A percentile compares a stretch with the other conserved stretches of the same genome.
Evolutionary conservation across 2,888 invertebrate genomes (phyloP).

Genomic region (Melieria crassipennis): DNA sequence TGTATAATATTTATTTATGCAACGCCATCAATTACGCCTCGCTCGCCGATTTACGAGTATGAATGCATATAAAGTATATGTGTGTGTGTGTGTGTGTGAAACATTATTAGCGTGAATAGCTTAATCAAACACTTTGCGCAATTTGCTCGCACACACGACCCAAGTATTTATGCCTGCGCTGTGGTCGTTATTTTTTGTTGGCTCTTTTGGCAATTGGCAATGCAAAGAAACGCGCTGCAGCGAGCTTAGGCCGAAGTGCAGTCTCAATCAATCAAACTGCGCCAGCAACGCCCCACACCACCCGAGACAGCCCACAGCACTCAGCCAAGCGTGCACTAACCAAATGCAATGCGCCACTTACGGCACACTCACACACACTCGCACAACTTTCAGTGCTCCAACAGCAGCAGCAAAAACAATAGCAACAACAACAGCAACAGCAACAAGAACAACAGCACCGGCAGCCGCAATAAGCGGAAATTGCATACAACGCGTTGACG

Average conservation of each 20-base stretch:
- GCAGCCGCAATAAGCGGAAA: constrained; percentile 43
- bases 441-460: constrained; percentile 1
- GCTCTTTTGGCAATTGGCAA: constrained; percentile 22
- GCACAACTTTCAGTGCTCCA: neutral
- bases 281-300: constrained; percentile 30
- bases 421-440: neutral
- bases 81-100: constrained; percentile 26
- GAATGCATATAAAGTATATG: constrained; percentile 1
- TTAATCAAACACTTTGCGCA: constrained; percentile 40
- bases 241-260: constrained; percentile 44
- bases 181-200: constrained; percentile 4
- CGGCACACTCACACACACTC: neutral
- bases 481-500: constrained; percentile 49
- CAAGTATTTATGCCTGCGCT: neutral
- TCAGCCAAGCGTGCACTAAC: constrained; percentile 47
- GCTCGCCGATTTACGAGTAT: constrained; percentile 7
- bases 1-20: constrained; percentile 35
- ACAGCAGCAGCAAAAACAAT: neutral
- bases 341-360: neutral
- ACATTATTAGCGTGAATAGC: constrained; percentile 41
- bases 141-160: constrained; percentile 23
- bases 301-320: constrained; percentile 7
- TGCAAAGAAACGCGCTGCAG: constrained; percentile 18
- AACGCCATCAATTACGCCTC: constrained; percentile 38
- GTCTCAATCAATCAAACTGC: constrained; percentile 59